These are phyloP conservation scores for Triops longicaudatus DNA, from an alignment of 1,140 invertebrate species.

Conservation along the genomic window DNA sequence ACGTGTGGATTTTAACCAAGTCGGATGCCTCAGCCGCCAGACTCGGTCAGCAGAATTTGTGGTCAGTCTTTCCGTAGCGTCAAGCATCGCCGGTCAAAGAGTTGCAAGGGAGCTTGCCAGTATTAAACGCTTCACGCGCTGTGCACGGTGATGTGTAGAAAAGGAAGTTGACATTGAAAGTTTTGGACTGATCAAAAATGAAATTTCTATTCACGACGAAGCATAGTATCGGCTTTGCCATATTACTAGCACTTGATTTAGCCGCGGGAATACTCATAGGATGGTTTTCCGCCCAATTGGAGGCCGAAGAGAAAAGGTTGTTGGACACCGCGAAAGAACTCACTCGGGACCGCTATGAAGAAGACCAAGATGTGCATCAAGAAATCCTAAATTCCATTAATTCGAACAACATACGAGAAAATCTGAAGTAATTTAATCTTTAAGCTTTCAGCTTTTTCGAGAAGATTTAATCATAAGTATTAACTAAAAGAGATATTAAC, in stretches of 20 bases:
- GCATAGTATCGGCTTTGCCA: not conserved
- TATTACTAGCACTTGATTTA: not conserved
- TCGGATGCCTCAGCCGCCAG: not conserved
- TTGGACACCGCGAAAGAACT: not conserved
- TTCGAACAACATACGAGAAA: not conserved
- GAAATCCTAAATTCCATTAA: not conserved
- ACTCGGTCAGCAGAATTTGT: not conserved
- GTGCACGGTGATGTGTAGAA: too few species aligned
- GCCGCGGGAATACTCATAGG: not conserved
- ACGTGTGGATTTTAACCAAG: not conserved
- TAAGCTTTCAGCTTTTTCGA: too few species aligned
- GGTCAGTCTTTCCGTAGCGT: not conserved
- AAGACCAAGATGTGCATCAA: not conserved
- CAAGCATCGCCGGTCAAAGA: not conserved
- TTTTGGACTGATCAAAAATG: not conserved
- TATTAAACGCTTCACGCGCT: too few species aligned
- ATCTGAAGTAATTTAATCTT: not conserved
- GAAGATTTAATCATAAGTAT: too few species aligned
- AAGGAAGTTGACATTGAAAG: not conserved
- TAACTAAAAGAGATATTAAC: constrained; percentile 13
- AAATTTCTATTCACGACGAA: not conserved
- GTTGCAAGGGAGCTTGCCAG: too few species aligned
- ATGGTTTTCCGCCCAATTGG: not conserved
- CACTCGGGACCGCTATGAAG: not conserved
- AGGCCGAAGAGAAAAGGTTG: not conserved